Conservation (phyloP, 1,140 invertebrate genomes). For the Sminthurinus signatus region DNA sequence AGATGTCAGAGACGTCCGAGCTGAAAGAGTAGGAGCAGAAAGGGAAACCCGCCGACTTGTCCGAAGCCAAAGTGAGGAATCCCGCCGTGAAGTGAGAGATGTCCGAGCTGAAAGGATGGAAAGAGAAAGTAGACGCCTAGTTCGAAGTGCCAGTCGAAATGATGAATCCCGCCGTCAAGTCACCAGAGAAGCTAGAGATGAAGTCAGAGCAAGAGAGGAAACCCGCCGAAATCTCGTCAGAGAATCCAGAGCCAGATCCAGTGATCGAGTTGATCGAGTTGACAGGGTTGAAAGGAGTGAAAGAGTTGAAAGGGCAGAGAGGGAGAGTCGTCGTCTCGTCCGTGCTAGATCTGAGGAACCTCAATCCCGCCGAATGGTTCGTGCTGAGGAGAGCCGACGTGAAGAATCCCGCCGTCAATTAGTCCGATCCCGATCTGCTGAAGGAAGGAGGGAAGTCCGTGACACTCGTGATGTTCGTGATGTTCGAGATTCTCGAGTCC, state of each 20-base stretch:
- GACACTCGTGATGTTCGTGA: too few species aligned
- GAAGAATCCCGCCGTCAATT: neutral
- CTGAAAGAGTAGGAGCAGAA: neutral
- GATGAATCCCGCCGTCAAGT: neutral
- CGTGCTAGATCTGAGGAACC: neutral
- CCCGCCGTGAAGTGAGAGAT: neutral
- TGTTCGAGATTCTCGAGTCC: too few species aligned
- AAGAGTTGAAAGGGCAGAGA: neutral
- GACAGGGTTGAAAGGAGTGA: conserved; percentile 3
- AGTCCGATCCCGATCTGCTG: neutral
- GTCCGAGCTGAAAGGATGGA: neutral
- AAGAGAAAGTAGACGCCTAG: neutral
- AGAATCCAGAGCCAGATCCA: conserved; percentile 7
- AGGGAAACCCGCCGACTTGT: conserved; percentile 6
- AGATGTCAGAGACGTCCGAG: conserved; percentile 4
- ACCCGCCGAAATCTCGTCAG: neutral
- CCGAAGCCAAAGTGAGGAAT: conserved; percentile 4
- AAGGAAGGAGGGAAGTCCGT: too few species aligned
- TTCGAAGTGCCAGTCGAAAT: neutral
- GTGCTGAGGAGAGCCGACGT: neutral
- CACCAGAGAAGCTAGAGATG: neutral
- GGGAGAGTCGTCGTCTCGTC: neutral
- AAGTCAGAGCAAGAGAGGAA: neutral
- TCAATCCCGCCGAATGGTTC: conserved; percentile 5
- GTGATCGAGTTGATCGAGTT: neutral